Base-by-base conservation (phyloP, 2,888 invertebrate species). In the Cremastinae sp. region DNA sequence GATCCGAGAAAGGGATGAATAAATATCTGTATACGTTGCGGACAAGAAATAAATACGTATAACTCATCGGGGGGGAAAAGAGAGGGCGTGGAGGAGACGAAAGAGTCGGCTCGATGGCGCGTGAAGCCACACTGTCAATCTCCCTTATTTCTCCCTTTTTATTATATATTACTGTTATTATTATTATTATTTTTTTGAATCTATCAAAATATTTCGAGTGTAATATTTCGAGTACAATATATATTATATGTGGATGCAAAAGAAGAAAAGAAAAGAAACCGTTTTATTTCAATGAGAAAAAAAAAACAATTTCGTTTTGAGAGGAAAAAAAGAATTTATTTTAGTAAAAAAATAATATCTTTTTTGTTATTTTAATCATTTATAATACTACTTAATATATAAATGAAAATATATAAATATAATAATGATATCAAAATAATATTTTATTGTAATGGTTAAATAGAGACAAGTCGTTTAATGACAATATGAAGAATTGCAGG, bases 61-160 rank as follows among this genome's bases (percentile, higher is more conserved):
- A 73, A 69, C 53, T n/a, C n/a, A n/a, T n/a, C n/a, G n/a, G 80
- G 76, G 80, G 82, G 58, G 75, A 59, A 61, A 56, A 80, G 80
- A 78, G 84, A 81, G 87, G 84, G 84, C 16, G 59, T 16, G 61
- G 61, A 47, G 45, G 82, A 83, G 79, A 64, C n/a, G n/a, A n/a
- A n/a, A n/a, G n/a, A n/a, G 56, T 72, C 79, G 80, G 82, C 74
- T 79, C 80, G 80, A 86, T 84, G 86, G 82, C 83, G 86, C 83
- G 85, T 84, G 75, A 81, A 81, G 56, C 76, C 77, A 59, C 74
- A 53, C 75, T 68, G 43, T 66, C 61, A 53, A 45, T 20, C 62
- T 61, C 22, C 71, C 68, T 38, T 59, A 38, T 51, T 22, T 49
- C 38, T 45, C 54, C 49, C 65, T 53, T 62, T 53, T 47, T 41